Evolutionary conservation across 2,797 vertebrate species (phyloP).

Genomic region (Cichlasoma orientale): DNA sequence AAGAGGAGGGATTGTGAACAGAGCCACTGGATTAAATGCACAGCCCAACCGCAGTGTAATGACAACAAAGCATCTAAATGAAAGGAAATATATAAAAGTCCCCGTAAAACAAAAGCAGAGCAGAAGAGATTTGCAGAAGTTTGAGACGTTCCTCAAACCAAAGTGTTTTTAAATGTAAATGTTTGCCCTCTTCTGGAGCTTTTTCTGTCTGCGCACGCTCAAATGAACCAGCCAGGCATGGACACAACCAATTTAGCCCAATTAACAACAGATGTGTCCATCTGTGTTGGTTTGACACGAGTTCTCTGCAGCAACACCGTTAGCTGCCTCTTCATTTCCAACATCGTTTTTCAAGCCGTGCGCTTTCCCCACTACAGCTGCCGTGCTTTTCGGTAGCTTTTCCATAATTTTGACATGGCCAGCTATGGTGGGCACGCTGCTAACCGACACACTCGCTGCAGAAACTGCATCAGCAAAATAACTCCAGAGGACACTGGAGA

Average conservation of each 20-base stretch:
- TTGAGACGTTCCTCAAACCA: slow-evolving; percentile 59
- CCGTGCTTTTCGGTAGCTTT: slow-evolving; percentile 55
- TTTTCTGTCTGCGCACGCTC: slow-evolving; percentile 51
- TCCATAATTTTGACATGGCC: slow-evolving; percentile 56
- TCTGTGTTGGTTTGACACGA: slow-evolving; percentile 64
- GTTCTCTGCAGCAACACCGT: slow-evolving; percentile 68
- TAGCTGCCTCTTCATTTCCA: slow-evolving; percentile 70
- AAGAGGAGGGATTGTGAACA: slow-evolving; percentile 73
- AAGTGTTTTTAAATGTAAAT: slow-evolving; percentile 68
- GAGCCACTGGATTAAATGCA: slow-evolving; percentile 71
- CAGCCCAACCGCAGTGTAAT: slow-evolving; percentile 65
- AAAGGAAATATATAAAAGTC: slow-evolving; percentile 69
- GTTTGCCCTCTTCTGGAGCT: slow-evolving; percentile 65
- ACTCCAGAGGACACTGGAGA: slow-evolving; percentile 38
- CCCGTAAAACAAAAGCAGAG: slow-evolving; percentile 63
- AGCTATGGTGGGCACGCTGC: slow-evolving; percentile 42
- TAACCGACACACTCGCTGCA: slow-evolving; percentile 43
- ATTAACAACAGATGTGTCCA: slow-evolving; percentile 80
- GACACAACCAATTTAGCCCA: slow-evolving; percentile 69
- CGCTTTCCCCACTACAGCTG: slow-evolving; percentile 63
- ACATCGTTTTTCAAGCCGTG: slow-evolving; percentile 73
- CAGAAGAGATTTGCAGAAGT: slow-evolving; percentile 49
- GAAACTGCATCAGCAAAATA: slow-evolving; percentile 47
- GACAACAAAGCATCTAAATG: slow-evolving; percentile 71
- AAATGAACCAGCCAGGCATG: slow-evolving; percentile 55